Evolutionary conservation across 2,113 vertebrate species (phyloP).

Genomic region (Fregata magnificens): DNA sequence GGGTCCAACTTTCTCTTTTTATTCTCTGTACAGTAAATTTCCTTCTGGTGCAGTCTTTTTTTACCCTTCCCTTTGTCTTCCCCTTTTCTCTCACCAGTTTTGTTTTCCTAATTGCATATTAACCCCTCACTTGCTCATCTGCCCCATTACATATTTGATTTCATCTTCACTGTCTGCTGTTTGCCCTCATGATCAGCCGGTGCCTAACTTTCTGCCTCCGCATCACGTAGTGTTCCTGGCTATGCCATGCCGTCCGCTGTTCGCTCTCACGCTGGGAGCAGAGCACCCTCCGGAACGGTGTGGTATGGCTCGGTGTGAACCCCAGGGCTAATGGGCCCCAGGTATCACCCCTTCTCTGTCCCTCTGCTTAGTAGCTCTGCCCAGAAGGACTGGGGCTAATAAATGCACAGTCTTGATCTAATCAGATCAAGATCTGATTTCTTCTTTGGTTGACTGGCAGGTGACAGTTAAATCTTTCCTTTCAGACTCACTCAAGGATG

Average conservation of each 20-base stretch:
- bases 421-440: background rate
- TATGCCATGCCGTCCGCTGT: accelerated
- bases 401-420: background rate
- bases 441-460: background rate
- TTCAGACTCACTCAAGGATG: background rate
- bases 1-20: background rate
- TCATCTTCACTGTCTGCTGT: background rate
- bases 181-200: background rate
- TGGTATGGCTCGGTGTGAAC: background rate
- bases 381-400: background rate
- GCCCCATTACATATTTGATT: background rate
- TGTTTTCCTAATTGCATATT: background rate
- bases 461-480: background rate
- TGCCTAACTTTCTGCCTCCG: background rate
- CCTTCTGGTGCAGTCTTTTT: background rate
- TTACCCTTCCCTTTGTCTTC: background rate
- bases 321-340: background rate
- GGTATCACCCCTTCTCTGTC: background rate
- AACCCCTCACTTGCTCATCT: background rate
- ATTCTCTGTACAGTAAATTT: background rate
- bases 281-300: background rate
- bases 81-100: background rate
- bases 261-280: background rate
- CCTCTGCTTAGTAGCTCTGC: background rate
- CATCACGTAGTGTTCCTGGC: background rate